A percentile compares a stretch with the other conserved stretches of the same genome.
phyloP scores from a whole-genome alignment of 2,113 vertebrate species.

The Thunnus maccoyii region DNA sequence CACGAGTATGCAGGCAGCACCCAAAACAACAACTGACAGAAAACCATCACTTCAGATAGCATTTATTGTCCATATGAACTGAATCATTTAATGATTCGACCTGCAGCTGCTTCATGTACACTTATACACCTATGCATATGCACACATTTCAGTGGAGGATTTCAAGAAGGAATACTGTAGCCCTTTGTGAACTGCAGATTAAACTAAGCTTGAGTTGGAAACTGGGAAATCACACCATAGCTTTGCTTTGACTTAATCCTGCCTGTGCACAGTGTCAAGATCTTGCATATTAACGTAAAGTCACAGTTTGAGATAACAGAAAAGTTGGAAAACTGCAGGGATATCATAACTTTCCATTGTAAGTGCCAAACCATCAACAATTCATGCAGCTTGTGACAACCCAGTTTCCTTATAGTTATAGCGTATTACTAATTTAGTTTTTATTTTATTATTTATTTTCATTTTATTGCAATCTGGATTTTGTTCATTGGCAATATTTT shows the following conservation, averaged over 20 bases:
- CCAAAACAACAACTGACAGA: background rate
- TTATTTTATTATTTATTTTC: no score
- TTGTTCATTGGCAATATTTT: no score
- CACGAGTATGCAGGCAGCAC: conserved; percentile 4
- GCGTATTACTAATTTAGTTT: no score
- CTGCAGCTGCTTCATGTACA: background rate
- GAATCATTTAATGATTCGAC: background rate
- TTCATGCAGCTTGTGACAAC: background rate
- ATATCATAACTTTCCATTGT: conserved; percentile 41
- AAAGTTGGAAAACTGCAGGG: conserved; percentile 49
- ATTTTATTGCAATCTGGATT: no score
- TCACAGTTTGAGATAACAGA: conserved; percentile 43
- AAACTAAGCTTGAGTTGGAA: conserved; percentile 67
- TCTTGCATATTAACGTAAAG: conserved; percentile 59
- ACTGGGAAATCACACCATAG: conserved; percentile 66
- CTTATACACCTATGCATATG: background rate
- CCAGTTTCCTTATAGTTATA: background rate
- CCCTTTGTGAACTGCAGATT: conserved; percentile 70
- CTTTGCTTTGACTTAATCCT: conserved; percentile 70
- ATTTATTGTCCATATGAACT: conserved; percentile 15
- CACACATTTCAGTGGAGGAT: conserved; percentile 33
- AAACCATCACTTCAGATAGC: conserved; percentile 16
- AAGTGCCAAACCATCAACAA: conserved; percentile 30
- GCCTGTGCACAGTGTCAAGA: conserved; percentile 52
- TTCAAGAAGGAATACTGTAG: conserved; percentile 50